A percentile compares a stretch with the other conserved stretches of the same genome.
Evolutionary conservation across 2,888 invertebrate species (phyloP).

Genomic region (Nymphalis urticae): DNA sequence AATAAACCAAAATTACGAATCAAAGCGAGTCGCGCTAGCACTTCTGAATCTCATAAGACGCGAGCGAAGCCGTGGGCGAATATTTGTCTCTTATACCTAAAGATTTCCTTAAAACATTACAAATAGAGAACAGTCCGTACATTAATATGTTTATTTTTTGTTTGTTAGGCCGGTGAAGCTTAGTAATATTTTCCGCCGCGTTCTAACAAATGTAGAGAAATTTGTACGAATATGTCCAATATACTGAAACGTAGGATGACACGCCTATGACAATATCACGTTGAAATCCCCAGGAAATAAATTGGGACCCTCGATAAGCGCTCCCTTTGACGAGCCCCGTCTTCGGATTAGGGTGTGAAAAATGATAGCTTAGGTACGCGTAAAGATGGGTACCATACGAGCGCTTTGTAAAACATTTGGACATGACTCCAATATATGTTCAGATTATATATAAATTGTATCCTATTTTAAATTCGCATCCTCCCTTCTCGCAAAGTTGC

Average conservation of each 20-base stretch:
- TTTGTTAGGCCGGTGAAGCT: not conserved
- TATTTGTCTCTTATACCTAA: not conserved
- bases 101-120: not conserved
- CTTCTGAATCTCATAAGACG: no score
- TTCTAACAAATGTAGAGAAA: conserved; percentile 20
- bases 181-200: conserved; percentile 11
- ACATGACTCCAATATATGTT: conserved; percentile 28
- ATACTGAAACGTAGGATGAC: conserved; percentile 44
- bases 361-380: conserved; percentile 69
- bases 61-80: no score
- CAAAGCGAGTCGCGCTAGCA: no score
- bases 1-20: no score
- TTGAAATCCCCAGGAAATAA: conserved; percentile 73
- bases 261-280: conserved; percentile 67
- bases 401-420: conserved; percentile 51
- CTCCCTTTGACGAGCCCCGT: conserved; percentile 78
- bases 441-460: not conserved
- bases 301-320: conserved; percentile 77
- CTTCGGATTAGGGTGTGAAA: conserved; percentile 78
- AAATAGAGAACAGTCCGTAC: not conserved
- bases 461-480: not conserved
- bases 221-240: conserved; percentile 28
- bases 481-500: not conserved
- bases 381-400: conserved; percentile 51
- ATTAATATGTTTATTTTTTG: not conserved